Evolutionary conservation across 2,888 invertebrate genomes (phyloP), one percentile per base, ranked within the genome.

Genomic region (Acholoe squamosa): DNA sequence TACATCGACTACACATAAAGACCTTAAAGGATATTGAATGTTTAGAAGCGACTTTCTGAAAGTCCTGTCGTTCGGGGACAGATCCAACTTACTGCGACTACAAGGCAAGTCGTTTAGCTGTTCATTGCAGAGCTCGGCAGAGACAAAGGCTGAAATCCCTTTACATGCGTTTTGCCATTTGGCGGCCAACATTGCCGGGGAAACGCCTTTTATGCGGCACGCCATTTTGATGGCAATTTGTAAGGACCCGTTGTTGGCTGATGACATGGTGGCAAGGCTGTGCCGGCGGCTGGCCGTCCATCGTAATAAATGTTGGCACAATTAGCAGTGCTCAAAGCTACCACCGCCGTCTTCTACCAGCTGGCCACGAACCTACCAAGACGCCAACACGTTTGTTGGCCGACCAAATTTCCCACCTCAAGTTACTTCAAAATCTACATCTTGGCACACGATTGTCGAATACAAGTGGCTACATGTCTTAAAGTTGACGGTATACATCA

Each of bases 101-200:
- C 71, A 71, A n/a, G 71, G 71, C 71, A 71, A 71, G 71, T 71
- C 71, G 71, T 28, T 71, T 71, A 71, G 71, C 25, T 28, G 25
- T 28, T 28, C 31, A 71, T 71, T 28, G 71, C 31, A n/a, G 34
- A 33, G 16, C 43, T 14, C 19, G 0, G 22, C 43, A 22, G 80
- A 80, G 80, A 80, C 80, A 80, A 80, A 80, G 80, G 34, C 80
- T 33, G 80, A 25, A 71, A 80, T 80, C 34, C 80, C 80, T 80
- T 80, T 80, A 80, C 80, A 43, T 43, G 80, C 80, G 33, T 80
- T 80, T 80, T 80, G 80, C 43, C 80, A 80, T 80, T 80, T 80
- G 80, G 34, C 43, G n/a, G n/a, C 19, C 34, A 43, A 34, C 43
- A 25, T 80, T 80, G 33, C 80, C 80, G 16, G 80, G 80, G 80